Evolutionary conservation across 1,140 invertebrate species (phyloP).

Genomic region (Ips nitidus): DNA sequence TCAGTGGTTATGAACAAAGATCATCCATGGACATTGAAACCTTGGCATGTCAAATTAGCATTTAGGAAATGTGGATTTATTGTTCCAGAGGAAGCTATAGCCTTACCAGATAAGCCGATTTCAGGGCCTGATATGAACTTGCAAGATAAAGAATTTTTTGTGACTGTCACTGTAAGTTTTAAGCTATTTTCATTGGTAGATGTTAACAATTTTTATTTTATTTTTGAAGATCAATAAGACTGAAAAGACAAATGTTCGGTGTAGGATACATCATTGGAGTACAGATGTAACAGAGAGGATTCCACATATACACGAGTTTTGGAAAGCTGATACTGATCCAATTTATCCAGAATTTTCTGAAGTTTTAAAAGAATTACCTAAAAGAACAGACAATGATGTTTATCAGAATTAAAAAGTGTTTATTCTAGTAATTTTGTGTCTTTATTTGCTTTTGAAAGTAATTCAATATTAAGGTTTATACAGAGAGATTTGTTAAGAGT

Average conservation of each 20-base stretch:
- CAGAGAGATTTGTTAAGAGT: neutral
- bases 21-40: conserved; percentile 77
- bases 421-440: no score
- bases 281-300: conserved; percentile 58
- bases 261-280: conserved; percentile 70
- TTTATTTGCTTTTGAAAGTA: neutral
- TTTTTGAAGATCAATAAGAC: conserved; percentile 63
- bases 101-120: conserved; percentile 71
- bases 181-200: neutral
- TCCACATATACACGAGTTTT: conserved; percentile 58
- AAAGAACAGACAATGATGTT: conserved; percentile 18
- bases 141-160: conserved; percentile 79
- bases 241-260: conserved; percentile 69
- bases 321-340: conserved; percentile 58
- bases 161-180: conserved; percentile 69
- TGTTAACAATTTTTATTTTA: conserved; percentile 2
- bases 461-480: conserved; percentile 18
- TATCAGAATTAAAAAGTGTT: neutral
- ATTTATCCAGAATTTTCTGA: conserved; percentile 49
- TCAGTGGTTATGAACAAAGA: conserved; percentile 74
- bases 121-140: conserved; percentile 74
- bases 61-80: conserved; percentile 69
- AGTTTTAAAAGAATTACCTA: conserved; percentile 39
- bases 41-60: conserved; percentile 74
- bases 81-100: conserved; percentile 71